These are phyloP conservation scores for Listronotus bonariensis DNA, from an alignment of 1,140 invertebrate genomes.

Conservation along the genomic window DNA sequence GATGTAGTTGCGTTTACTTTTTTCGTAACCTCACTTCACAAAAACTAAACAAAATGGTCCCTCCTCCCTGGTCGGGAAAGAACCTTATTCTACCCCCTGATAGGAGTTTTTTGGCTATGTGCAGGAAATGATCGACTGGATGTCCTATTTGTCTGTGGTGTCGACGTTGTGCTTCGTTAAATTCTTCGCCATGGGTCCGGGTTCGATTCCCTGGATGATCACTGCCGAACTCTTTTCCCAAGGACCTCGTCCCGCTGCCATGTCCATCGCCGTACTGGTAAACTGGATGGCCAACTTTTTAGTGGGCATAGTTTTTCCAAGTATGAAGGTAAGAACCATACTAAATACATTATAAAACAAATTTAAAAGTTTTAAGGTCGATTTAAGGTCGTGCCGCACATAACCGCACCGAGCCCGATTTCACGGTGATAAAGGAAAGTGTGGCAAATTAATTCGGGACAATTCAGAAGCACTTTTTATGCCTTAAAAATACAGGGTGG, in stretches of 20 bases:
- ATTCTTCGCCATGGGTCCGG: constrained; percentile 95
- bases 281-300: constrained; percentile 99
- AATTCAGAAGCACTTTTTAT: too few species aligned
- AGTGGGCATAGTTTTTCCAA: constrained; percentile 93
- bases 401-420: too few species aligned
- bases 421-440: too few species aligned
- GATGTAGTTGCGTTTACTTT: too few species aligned
- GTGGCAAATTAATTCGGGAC: too few species aligned
- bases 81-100: constrained; percentile 66
- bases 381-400: too few species aligned
- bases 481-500: too few species aligned
- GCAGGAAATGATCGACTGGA: constrained; percentile 97
- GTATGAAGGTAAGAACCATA: constrained; percentile 38
- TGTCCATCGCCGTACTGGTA: constrained; percentile 96
- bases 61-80: constrained; percentile 66
- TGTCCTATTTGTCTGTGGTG: constrained; percentile 93
- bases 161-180: constrained; percentile 93
- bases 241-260: constrained; percentile 93
- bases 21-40: too few species aligned
- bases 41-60: constrained; percentile 26
- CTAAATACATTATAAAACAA: too few species aligned
- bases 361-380: too few species aligned
- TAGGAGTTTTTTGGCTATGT: constrained; percentile 94
- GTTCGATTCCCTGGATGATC: constrained; percentile 99
- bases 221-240: constrained; percentile 98